Percentiles rank a stretch among this genome's conserved stretches.
These are phyloP conservation scores for Luehdorfia chinensis DNA, from an alignment of 1,140 invertebrate genomes.

Conservation along the genomic window DNA sequence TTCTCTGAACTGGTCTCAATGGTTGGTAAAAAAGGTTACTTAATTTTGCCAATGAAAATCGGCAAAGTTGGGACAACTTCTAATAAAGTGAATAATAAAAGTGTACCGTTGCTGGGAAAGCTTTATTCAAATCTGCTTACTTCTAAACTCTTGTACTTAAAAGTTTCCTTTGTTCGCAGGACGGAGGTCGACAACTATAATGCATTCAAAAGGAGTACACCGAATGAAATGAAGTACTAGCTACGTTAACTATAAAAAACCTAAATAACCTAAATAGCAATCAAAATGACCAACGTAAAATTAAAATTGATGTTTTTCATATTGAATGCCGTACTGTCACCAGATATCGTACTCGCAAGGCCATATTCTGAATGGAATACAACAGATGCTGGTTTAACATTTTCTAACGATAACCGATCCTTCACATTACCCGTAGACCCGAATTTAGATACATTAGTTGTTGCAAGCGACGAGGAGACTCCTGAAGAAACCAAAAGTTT, in stretches of 20 bases:
- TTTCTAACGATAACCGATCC: constrained; percentile 43
- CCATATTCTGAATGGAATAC: constrained; percentile 48
- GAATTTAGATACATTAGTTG: constrained; percentile 62
- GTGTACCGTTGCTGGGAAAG: too few species aligned
- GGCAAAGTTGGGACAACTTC: too few species aligned
- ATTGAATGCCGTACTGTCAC: constrained; percentile 54
- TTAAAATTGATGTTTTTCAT: constrained; percentile 69
- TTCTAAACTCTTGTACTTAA: too few species aligned
- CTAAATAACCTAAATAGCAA: neutral
- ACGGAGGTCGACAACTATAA: constrained; percentile 15
- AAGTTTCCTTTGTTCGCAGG: constrained; percentile 51
- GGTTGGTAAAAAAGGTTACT: too few species aligned
- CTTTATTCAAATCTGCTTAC: too few species aligned
- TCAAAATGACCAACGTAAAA: constrained; percentile 49
- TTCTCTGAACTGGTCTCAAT: too few species aligned
- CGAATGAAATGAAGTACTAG: too few species aligned
- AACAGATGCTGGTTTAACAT: constrained; percentile 44
- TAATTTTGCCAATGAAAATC: too few species aligned
- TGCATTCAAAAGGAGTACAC: constrained; percentile 4
- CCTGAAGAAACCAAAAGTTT: constrained; percentile 51
- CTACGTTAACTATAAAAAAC: too few species aligned
- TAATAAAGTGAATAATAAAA: too few species aligned
- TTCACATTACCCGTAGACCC: constrained; percentile 60
- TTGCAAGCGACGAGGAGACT: constrained; percentile 52
- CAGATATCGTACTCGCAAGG: constrained; percentile 50